Evolutionary conservation across 2,797 vertebrate genomes (phyloP), one percentile per base, ranked within the genome.

Genomic region (Clarias platycephalus): DNA sequence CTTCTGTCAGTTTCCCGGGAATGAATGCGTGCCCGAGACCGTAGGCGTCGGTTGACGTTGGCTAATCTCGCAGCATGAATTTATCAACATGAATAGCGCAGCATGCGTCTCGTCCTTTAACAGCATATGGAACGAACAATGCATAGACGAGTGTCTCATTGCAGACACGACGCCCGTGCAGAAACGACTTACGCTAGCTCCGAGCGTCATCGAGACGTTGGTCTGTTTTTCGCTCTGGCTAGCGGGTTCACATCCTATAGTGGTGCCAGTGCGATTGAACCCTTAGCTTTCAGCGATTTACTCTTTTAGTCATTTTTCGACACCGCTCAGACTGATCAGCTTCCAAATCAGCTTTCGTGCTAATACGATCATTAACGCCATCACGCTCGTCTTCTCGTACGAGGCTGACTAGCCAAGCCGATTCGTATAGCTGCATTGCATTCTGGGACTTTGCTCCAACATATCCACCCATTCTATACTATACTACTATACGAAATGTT

Each of bases 21-120:
- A 84, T 74, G 58, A 76, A 71, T 72, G 82, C 63, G 13, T 58
- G 62, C 44, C 75, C 37, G 70, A 62, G 26, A 2, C 80, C n/a
- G 68, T 84, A 70, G 83, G 80, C 82, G 79, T 76, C 31, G 53
- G 18, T 53, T 82, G 28, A 80, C 68, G 70, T 67, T 76, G 84
- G 79, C 49, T 74, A 76, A 81, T 67, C 79, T 75, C 15, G 37
- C 64, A 68, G 64, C 80, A 57, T 57, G 44, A 76, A 74, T 81
- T 76, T 37, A 81, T 76, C 79, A 76, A 68, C 58, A 60, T 53
- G 76, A 71, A 68, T 53, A 80, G 66, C 28, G 40, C 20, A 40
- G 75, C 34, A 76, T 72, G 3, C 28, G 66, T 70, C 80, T 81
- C 63, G 37, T 81, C 44, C 55, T 60, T 80, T 49, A 26, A 22